Evolutionary conservation across 2,797 vertebrate species (phyloP), one percentile per base, ranked within the genome.

Genomic region (Aphelocoma californica): DNA sequence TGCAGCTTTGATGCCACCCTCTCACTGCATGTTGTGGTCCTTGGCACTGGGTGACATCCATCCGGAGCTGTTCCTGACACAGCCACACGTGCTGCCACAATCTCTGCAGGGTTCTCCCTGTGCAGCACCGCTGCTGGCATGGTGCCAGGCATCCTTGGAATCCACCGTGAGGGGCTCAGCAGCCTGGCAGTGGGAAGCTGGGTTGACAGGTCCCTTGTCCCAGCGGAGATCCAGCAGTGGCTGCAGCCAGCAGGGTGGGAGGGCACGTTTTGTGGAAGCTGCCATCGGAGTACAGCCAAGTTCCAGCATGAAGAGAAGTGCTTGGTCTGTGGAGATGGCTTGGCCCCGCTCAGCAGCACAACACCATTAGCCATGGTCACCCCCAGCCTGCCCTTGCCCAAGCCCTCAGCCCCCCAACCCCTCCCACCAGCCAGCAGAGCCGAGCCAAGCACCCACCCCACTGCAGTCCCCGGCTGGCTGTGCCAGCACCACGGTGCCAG

Each of bases 121-220:
- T 10, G 69, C 32, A 64, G 36, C 3, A 6, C 17, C 0, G 0
- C 31, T 3, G 8, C 23, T 51, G 70, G 20, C 1, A 1, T 0
- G 2, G 62, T 29, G 38, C 34, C 0, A 2, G 21, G 44, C 38
- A 34, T 84, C 78, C 64, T 95, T 70, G 10, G 9, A 15, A 28
- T 74, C 65, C 5, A 2, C 0, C 1, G 23, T 2, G 21, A 81
- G 47, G 17, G 36, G 40, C 29, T 89, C 10, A 8, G 72, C 2
- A n/a, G 58, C 20, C 70, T 4, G 4, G 62, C 1, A 14, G 75
- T 18, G 29, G 51, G 34, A 88, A 80, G 42, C 19, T 8, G 12
- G 18, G 12, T 36, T 57, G 29, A 42, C 45, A 12, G 0, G 1
- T 61, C 64, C 18, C 31, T 88, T 0, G 0, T 34, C 24, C 60